Evolutionary conservation across 2,797 vertebrate species (phyloP).

Genomic region (Ctenopoma multispine): DNA sequence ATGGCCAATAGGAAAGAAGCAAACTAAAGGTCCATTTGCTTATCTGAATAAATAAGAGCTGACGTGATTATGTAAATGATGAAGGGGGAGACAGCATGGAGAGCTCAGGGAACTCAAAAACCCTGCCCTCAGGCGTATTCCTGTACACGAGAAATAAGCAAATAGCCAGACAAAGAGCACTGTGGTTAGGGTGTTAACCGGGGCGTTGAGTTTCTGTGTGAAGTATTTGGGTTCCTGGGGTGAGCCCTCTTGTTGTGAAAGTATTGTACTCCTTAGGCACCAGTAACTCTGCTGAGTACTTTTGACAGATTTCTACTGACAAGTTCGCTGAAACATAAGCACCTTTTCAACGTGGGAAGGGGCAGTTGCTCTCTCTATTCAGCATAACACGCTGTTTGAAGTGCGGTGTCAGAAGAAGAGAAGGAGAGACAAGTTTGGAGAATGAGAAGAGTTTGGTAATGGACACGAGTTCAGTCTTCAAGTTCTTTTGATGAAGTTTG

Average conservation of each 20-base stretch:
- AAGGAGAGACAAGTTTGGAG: constrained; percentile 45
- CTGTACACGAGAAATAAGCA: constrained; percentile 60
- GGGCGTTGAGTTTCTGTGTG: constrained; percentile 50
- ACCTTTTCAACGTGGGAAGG: constrained; percentile 51
- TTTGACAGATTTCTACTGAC: constrained; percentile 77
- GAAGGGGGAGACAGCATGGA: constrained; percentile 37
- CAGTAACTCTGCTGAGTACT: constrained; percentile 59
- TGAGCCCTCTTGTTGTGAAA: constrained; percentile 55
- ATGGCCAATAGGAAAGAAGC: constrained; percentile 69
- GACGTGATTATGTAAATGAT: constrained; percentile 67
- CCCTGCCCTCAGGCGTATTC: constrained; percentile 56
- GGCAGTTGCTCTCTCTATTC: constrained; percentile 53
- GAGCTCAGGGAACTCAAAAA: constrained; percentile 47
- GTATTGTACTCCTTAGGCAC: constrained; percentile 59
- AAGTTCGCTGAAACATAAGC: constrained; percentile 62
- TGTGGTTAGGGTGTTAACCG: constrained; percentile 49
- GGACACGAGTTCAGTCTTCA: constrained; percentile 62
- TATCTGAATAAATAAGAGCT: constrained; percentile 75
- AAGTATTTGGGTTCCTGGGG: constrained; percentile 39
- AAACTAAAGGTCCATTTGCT: constrained; percentile 59
- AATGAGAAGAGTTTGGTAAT: constrained; percentile 51
- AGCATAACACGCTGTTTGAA: constrained; percentile 58
- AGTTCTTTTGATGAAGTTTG: constrained; percentile 32
- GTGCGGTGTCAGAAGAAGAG: constrained; percentile 38
- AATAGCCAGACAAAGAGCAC: constrained; percentile 67